Conservation (phyloP, 2,797 vertebrate species). For the Holocentrus rufus region DNA sequence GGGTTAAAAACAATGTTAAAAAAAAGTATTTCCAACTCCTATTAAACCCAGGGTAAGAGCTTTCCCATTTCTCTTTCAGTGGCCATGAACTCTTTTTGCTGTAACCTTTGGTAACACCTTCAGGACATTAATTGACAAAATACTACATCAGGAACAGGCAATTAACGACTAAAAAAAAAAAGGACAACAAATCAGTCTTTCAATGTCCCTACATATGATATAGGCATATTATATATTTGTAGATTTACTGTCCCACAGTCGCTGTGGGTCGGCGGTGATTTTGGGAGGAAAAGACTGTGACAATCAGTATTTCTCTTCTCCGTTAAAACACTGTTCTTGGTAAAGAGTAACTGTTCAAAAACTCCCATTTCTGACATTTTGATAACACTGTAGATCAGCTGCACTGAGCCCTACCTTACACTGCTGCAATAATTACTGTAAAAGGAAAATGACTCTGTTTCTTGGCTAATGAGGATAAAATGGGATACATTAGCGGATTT, state of each 20-base stretch:
- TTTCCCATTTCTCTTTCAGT: constrained; percentile 52
- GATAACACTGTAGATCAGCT: constrained; percentile 36
- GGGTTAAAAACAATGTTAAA: too few species aligned
- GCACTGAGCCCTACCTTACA: constrained; percentile 38
- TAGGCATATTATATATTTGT: not conserved
- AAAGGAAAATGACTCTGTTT: not conserved
- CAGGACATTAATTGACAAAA: constrained; percentile 51
- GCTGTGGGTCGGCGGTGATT: not conserved
- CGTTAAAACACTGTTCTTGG: constrained; percentile 43
- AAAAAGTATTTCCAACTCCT: constrained; percentile 14
- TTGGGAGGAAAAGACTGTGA: constrained; percentile 27
- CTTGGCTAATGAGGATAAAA: constrained; percentile 11
- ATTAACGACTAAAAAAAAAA: constrained; percentile 48
- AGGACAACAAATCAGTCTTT: constrained; percentile 7
- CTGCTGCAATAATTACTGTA: constrained; percentile 30
- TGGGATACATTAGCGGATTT: constrained; percentile 21
- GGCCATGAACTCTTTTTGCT: constrained; percentile 55
- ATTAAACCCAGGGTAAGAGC: constrained; percentile 46
- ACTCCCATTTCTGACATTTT: not conserved
- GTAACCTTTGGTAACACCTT: constrained; percentile 78
- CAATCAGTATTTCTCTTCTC: constrained; percentile 52
- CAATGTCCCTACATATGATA: constrained; percentile 22
- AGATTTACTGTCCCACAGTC: not conserved
- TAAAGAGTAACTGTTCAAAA: constrained; percentile 17
- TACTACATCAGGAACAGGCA: constrained; percentile 53